Evolutionary conservation across 30 jellyfish, hydroid and myxozoan species (phyloP).

Genomic region (Kudoa iwatai): DNA sequence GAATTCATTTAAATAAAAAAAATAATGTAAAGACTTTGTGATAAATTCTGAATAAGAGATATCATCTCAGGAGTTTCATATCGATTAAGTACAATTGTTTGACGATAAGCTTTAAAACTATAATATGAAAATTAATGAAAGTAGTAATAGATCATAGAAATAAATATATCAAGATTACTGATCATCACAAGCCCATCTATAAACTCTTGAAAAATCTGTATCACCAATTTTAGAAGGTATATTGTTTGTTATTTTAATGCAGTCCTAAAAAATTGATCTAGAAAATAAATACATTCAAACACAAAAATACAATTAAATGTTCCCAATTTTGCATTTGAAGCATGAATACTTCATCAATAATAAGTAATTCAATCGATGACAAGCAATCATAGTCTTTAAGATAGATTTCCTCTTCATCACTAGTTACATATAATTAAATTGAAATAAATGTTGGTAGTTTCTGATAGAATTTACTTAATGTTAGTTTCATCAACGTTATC

Average conservation of each 20-base stretch:
- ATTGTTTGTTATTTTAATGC: background rate
- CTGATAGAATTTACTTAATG: background rate
- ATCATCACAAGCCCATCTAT: conserved; percentile 48
- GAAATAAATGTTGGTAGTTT: too few relatives aligned
- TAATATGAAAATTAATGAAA: conserved; percentile 1
- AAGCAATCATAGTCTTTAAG: conserved; percentile 29
- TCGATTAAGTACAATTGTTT: conserved; percentile 18
- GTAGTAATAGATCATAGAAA: background rate
- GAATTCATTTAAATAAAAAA: too few relatives aligned
- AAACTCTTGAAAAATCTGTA: conserved; percentile 56
- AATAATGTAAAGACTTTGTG: too few relatives aligned
- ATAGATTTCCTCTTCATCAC: background rate
- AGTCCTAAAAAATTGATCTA: background rate
- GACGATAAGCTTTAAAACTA: conserved; percentile 61
- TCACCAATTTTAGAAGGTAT: conserved; percentile 2
- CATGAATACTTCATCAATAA: conserved; percentile 45
- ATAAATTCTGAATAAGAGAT: too few relatives aligned
- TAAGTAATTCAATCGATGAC: conserved; percentile 39
- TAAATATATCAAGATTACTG: conserved; percentile 6
- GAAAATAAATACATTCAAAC: background rate
- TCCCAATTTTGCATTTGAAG: conserved; percentile 91
- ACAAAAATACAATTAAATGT: conserved; percentile 15
- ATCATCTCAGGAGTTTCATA: conserved; percentile 30
- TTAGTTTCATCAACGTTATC: conserved; percentile 9
- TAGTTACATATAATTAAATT: too few relatives aligned